phyloP scores from a whole-genome alignment of 2,797 vertebrate species.

The Microctenopoma stevenorrisi region DNA sequence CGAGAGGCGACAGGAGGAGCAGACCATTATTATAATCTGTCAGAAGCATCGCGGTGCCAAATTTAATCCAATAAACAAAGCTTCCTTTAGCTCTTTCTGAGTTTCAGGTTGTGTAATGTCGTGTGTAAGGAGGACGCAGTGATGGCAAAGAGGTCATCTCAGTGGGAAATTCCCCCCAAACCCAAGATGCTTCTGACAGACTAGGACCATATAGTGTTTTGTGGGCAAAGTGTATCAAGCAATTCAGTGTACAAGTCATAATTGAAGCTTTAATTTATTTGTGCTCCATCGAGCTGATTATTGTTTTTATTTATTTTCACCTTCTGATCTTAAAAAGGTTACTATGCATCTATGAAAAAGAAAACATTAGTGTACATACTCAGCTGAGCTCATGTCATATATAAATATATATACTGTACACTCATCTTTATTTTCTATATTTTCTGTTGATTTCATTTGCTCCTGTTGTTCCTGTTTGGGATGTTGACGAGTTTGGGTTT shows the following conservation, averaged over 20 bases:
- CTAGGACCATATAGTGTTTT: conserved; percentile 21
- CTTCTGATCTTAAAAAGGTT: conserved; percentile 76
- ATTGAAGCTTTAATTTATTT: conserved; percentile 77
- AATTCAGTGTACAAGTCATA: conserved; percentile 47
- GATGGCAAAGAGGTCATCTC: conserved; percentile 6
- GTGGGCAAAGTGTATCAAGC: not conserved
- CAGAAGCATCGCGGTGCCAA: conserved; percentile 18
- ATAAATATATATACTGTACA: conserved; percentile 66
- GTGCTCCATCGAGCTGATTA: conserved; percentile 77
- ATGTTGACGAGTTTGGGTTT: conserved; percentile 46
- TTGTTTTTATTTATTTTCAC: conserved; percentile 82
- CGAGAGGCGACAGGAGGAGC: conserved; percentile 32
- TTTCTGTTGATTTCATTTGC: conserved; percentile 59
- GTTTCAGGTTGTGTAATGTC: conserved; percentile 6
- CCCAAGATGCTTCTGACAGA: conserved; percentile 40
- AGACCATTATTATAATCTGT: conserved; percentile 18
- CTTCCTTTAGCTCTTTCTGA: not conserved
- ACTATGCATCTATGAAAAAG: conserved; percentile 80
- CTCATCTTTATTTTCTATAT: conserved; percentile 71
- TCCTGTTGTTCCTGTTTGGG: conserved; percentile 50
- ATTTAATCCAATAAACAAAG: conserved; percentile 7
- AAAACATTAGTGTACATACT: conserved; percentile 71
- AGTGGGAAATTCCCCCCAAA: not conserved
- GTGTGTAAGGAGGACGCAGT: conserved; percentile 9
- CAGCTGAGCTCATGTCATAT: conserved; percentile 64